Evolutionary conservation across 2,113 vertebrate species (phyloP).

Genomic region (Oenanthe oenanthe): DNA sequence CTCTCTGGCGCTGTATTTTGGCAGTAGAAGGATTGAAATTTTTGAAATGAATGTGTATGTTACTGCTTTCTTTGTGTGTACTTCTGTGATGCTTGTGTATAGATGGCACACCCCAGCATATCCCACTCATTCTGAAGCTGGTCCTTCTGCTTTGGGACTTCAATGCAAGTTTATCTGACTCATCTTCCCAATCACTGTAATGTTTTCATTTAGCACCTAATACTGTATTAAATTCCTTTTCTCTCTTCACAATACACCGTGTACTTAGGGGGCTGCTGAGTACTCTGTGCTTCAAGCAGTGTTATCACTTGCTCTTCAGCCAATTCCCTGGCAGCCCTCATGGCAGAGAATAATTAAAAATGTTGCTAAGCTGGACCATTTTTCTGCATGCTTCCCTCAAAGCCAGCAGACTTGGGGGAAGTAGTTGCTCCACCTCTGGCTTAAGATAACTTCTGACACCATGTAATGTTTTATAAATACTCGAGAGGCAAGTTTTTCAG

Average conservation of each 20-base stretch:
- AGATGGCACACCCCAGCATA: too few relatives aligned
- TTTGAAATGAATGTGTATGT: not conserved
- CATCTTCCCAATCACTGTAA: not conserved
- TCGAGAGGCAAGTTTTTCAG: conserved; percentile 9
- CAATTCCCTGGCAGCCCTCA: not conserved
- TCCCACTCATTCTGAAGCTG: not conserved
- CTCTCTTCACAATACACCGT: not conserved
- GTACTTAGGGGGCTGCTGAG: not conserved
- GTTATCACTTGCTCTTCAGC: not conserved
- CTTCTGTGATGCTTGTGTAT: not conserved
- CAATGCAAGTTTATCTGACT: not conserved
- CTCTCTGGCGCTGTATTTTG: not conserved
- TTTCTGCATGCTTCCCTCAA: not conserved
- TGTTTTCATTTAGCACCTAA: not conserved
- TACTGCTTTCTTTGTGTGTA: not conserved
- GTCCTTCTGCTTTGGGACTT: not conserved
- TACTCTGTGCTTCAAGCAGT: accelerated
- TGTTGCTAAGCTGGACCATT: not conserved
- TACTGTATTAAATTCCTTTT: not conserved
- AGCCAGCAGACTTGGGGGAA: not conserved
- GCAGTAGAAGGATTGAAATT: not conserved
- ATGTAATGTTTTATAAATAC: conserved; percentile 29
- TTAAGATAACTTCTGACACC: conserved; percentile 31
- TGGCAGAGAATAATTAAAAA: not conserved
- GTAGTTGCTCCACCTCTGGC: conserved; percentile 19